phyloP scores from a whole-genome alignment of 2,113 vertebrate species.

The Scomber japonicus region DNA sequence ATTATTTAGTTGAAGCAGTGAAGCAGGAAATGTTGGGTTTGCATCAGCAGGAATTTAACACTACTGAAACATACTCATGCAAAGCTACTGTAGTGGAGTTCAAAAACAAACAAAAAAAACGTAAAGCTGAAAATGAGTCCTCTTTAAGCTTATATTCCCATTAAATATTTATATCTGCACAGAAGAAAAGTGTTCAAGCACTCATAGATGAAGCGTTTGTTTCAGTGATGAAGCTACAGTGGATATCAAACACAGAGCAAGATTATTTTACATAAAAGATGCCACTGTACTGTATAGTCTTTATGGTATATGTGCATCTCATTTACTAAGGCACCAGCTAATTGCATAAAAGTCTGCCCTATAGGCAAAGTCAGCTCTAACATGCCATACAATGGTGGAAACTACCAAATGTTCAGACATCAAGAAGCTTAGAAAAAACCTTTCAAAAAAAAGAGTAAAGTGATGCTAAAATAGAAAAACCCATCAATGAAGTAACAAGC shows the following conservation, averaged over 20 bases:
- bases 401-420: conserved; percentile 10
- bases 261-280: neutral
- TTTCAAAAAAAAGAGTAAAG: conserved; percentile 7
- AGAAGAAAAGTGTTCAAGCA: neutral
- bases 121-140: too few species aligned
- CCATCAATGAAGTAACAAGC: conserved; percentile 15
- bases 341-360: conserved; percentile 40
- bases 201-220: neutral
- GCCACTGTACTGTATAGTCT: neutral
- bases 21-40: too few species aligned
- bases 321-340: conserved; percentile 42
- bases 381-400: neutral
- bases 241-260: neutral
- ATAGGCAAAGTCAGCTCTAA: conserved; percentile 29
- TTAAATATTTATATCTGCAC: neutral
- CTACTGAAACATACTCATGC: too few species aligned
- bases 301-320: conserved; percentile 32
- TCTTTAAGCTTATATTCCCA: too few species aligned
- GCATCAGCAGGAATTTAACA: too few species aligned
- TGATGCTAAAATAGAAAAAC: conserved; percentile 28
- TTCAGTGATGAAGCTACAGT: neutral
- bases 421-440: conserved; percentile 6
- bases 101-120: too few species aligned
- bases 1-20: too few species aligned
- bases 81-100: too few species aligned